Evolutionary conservation across 1,140 invertebrate genomes (phyloP), one percentile per base, ranked within the genome.

Genomic region (Eupeodes corollae): DNA sequence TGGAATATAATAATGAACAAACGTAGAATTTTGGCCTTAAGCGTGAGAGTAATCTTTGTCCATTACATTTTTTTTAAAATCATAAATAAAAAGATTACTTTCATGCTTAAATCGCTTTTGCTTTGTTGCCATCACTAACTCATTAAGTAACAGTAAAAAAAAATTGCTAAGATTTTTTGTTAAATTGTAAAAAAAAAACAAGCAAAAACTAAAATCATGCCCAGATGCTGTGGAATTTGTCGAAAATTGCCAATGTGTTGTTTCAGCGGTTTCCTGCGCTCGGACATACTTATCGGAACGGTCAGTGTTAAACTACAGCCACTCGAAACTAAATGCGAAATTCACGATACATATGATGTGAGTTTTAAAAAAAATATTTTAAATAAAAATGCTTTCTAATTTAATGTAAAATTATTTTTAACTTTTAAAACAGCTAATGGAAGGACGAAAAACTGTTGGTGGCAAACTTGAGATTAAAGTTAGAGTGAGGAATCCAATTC

Each of bases 381-480:
- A 37, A 5, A 37, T n/a, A 37, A 37, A 37, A 37, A 10, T 37
- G 3, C 3, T 13, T 19, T 13, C 5, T 19, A 19, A 18, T 64
- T 44, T 44, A 63, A 52, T 58, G 60, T 54, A 42, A 41, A 50
- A 13, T 54, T n/a, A 12, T 26, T 3, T 44, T 9, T 21, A 11
- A 34, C 10, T 15, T 6, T 21, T 33, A 2, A 71, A 74, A 40
- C 67, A 91, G 86, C 60, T 97, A 47, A 84, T 92, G 79, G 91
- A 97, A 56, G 91, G 91, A 1, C 74, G 91, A 13, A 89, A 88
- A 56, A 71, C 83, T 32, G 79, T 85, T 5, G 90, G 91, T 13
- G 93, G 92, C 8, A 92, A 94, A 63, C 55, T 97, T 40, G 92
- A 98, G 72, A 75, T 96, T 0, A 91, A 91, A 69, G 68, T 98